Evolutionary conservation across 2,888 invertebrate species (phyloP), one percentile per base, ranked within the genome.

Genomic region (Heliconius ethilla): DNA sequence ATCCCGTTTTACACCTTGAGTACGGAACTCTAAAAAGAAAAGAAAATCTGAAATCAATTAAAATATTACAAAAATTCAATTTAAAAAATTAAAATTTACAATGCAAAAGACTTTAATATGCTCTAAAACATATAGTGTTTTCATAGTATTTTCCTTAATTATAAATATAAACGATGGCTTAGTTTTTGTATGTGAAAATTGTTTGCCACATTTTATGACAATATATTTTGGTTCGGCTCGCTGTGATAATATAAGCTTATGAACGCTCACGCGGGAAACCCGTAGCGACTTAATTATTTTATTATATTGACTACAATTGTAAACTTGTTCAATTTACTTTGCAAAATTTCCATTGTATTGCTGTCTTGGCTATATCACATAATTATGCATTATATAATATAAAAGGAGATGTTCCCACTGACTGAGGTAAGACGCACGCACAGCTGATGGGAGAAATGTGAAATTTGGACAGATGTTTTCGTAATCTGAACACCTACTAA

Each of bases 181-280:
- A 51, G 7, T n/a, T 55, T 33, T 59, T 59, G 37, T 3, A 33
- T 72, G 27, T 72, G 9, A 33, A 72, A 55, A 59, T 59, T 15
- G 22, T 33, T 70, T 70, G 6, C 70, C 55, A 51, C 7, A 70
- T 11, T 70, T 70, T 55, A 70, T 2, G 13, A 33, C 55, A 72
- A 33, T 33, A 33, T 33, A 33, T 72, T 59, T 72, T 72, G 72
- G 25, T 72, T 25, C 25, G 55, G 59, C 37, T 55, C 33, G 33
- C 33, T 59, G 59, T 72, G 59, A 72, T 72, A 72, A 72, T 13
- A 72, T 25, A 37, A 13, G 55, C 37, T 74, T 75, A 70, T 37
- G 63, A 51, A 76, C 37, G 59, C 70, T 65, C 63, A 76, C 70
- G 75, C 37, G 80, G 80, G 74, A 80, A 80, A 76, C 78, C 78